These are phyloP conservation scores for Micrasema minimum DNA, from an alignment of 1,140 invertebrate species.

Conservation along the genomic window DNA sequence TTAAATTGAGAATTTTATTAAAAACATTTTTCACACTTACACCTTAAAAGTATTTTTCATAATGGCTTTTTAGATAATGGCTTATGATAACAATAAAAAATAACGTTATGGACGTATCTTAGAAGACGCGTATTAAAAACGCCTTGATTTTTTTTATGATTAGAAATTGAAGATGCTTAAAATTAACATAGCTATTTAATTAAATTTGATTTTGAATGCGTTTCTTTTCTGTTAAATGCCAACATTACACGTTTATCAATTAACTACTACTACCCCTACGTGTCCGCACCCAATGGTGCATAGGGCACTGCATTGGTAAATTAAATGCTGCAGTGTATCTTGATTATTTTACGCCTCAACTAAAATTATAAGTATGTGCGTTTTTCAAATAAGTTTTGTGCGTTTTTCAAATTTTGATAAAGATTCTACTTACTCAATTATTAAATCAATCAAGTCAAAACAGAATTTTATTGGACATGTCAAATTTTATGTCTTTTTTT, in stretches of 20 bases:
- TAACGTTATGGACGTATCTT: not conserved
- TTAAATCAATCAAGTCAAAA: no score
- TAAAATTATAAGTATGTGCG: no score
- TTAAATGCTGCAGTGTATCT: no score
- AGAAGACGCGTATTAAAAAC: conserved; percentile 1
- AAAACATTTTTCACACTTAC: conserved; percentile 21
- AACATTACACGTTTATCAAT: not conserved
- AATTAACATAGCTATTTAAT: conserved; percentile 18
- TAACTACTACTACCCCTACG: no score
- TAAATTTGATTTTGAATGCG: conserved; percentile 17
- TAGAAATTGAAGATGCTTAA: conserved; percentile 1
- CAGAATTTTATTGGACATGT: no score
- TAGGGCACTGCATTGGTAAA: no score
- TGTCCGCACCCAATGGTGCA: no score
- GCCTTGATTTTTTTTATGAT: not conserved
- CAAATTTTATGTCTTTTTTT: no score
- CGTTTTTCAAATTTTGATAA: no score
- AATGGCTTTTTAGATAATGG: conserved; percentile 17
- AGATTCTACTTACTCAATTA: no score
- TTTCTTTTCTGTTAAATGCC: not conserved
- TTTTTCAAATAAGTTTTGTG: no score
- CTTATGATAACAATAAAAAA: conserved; percentile 22
- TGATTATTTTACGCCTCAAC: no score
- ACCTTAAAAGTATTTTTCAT: not conserved
- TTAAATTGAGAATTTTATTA: conserved; percentile 34